These are phyloP conservation scores for Escarpia spicata DNA, from an alignment of 2,888 invertebrate genomes.

Conservation along the genomic window DNA sequence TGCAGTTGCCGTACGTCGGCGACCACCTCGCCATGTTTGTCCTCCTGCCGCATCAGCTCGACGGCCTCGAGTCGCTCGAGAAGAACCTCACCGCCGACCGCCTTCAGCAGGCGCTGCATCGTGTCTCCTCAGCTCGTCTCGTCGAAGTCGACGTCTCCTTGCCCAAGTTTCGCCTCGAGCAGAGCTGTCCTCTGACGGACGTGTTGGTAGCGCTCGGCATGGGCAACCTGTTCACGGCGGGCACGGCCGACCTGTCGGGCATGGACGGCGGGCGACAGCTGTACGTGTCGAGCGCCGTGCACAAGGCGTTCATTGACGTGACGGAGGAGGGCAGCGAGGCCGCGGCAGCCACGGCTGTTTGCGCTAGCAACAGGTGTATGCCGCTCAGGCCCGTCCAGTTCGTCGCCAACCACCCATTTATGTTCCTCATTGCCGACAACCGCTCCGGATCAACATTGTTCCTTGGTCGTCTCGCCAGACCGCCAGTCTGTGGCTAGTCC, in stretches of 20 bases:
- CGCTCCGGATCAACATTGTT: slow-evolving; percentile 37
- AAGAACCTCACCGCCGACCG: slow-evolving; percentile 21
- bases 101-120: neutral
- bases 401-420: slow-evolving; percentile 41
- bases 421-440: slow-evolving; percentile 43
- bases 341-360: slow-evolving; percentile 53
- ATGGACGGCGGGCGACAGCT: slow-evolving; percentile 47
- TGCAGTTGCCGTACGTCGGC: slow-evolving; percentile 77
- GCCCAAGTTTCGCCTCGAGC: slow-evolving; percentile 54
- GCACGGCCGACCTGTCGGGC: slow-evolving; percentile 55
- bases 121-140: slow-evolving; percentile 3
- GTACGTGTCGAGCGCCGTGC: slow-evolving; percentile 52
- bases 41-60: slow-evolving; percentile 50
- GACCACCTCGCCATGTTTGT: slow-evolving; percentile 53
- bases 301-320: slow-evolving; percentile 61
- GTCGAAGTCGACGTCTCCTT: slow-evolving; percentile 40
- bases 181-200: slow-evolving; percentile 44
- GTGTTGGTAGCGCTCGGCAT: slow-evolving; percentile 51
- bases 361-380: neutral
- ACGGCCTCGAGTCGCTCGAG: slow-evolving; percentile 45
- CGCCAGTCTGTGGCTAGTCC: slow-evolving; percentile 8
- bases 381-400: slow-evolving; percentile 30
- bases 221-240: slow-evolving; percentile 45
- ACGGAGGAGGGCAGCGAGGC: slow-evolving; percentile 62
- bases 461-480: slow-evolving; percentile 38